Evolutionary conservation across 2,888 invertebrate species (phyloP).

Genomic region (Sinhomidia bicolor): DNA sequence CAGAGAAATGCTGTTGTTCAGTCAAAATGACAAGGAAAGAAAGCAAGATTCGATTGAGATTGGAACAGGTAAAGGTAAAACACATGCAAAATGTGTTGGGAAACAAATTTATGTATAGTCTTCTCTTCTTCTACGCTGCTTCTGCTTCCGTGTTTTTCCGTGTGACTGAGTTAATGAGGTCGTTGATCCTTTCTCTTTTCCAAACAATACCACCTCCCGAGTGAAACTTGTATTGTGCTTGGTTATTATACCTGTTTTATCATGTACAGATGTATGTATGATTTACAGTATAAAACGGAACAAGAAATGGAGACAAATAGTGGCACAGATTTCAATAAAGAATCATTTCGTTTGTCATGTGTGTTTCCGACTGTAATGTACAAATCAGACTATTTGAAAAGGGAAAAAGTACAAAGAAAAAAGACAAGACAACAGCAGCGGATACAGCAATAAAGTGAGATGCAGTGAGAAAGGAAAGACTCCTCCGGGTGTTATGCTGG

Average conservation of each 20-base stretch:
- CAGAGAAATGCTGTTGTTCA: no score
- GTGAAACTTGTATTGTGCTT: not conserved
- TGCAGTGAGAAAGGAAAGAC: not conserved
- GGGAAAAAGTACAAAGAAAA: not conserved
- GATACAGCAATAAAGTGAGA: not conserved
- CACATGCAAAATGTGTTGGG: no score
- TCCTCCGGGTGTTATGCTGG: not conserved
- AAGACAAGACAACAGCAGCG: not conserved
- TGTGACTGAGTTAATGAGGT: conserved; percentile 37
- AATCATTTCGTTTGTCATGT: not conserved
- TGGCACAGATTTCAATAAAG: not conserved
- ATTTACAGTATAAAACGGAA: not conserved
- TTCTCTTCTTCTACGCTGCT: not conserved
- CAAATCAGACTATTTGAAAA: no score
- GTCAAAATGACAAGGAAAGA: no score
- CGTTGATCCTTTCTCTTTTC: conserved; percentile 17
- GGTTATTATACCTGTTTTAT: not conserved
- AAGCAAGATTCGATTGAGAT: no score
- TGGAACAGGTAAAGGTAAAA: not conserved
- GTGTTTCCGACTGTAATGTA: no score
- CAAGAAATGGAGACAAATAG: not conserved
- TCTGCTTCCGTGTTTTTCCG: not conserved
- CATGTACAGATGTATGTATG: not conserved
- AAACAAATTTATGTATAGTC: no score
- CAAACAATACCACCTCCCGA: conserved; percentile 16